These are phyloP conservation scores for Ophion ventricosus DNA, from an alignment of 2,888 invertebrate species.

Conservation along the genomic window DNA sequence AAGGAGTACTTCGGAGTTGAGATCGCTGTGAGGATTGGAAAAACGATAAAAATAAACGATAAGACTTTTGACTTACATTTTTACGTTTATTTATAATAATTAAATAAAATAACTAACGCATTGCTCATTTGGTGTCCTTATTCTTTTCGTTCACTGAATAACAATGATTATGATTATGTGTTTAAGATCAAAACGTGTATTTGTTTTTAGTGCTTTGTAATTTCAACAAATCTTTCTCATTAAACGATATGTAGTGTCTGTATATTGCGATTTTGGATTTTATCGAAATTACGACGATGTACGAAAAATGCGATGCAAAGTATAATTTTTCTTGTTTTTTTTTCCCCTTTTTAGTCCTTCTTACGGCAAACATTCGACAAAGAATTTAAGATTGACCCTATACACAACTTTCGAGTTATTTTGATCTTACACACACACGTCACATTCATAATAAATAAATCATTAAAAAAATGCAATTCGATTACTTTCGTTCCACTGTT, in stretches of 20 bases:
- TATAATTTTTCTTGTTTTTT: conserved; percentile 22
- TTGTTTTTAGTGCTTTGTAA: conserved; percentile 22
- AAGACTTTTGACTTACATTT: conserved; percentile 40
- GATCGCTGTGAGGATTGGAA: conserved; percentile 47
- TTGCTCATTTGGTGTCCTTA: conserved; percentile 32
- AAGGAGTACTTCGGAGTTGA: background rate
- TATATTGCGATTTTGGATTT: conserved; percentile 21
- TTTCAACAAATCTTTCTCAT: conserved; percentile 33
- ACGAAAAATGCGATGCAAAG: conserved; percentile 63
- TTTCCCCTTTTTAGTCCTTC: conserved; percentile 38
- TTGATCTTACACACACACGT: conserved; percentile 66
- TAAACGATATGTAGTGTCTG: conserved; percentile 23
- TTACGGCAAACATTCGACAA: conserved; percentile 45
- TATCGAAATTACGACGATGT: conserved; percentile 48
- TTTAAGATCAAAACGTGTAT: conserved; percentile 64
- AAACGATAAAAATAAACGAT: conserved; percentile 52
- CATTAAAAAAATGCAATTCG: conserved; percentile 52
- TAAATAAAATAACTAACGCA: conserved; percentile 57
- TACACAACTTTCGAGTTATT: conserved; percentile 38
- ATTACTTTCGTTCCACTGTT: conserved; percentile 28
- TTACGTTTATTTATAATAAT: conserved; percentile 62
- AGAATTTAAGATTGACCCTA: conserved; percentile 51
- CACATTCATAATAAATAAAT: conserved; percentile 65
- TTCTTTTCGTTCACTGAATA: conserved; percentile 33
- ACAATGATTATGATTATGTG: conserved; percentile 54